Evolutionary conservation across 1,140 invertebrate species (phyloP), one percentile per base, ranked within the genome.

Genomic region (Lordiphosa collinella): DNA sequence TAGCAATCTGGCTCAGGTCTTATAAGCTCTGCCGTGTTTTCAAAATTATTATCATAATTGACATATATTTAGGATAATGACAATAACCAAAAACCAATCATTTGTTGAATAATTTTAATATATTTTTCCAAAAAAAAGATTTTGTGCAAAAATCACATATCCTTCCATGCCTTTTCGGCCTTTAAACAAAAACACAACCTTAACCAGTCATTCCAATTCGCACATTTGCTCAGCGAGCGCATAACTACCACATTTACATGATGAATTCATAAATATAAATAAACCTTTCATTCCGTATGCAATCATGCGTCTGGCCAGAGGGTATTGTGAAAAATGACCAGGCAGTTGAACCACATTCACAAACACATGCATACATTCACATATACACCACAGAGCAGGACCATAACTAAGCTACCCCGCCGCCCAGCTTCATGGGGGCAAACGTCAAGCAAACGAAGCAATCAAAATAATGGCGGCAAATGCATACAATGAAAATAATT

Each of bases 261-360:
- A 80, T 80, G 76, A 71, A 75, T 82, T 80, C 60, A 79, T 79
- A 79, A 80, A 79, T 80, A 79, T 79, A 80, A 80, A 79, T 72
- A 78, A 79, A 72, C 58, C 67, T 59, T 74, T 74, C 56, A 70
- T 74, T 59, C 38, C 50, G 51, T 59, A 80, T 74, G 69, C 75
- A 79, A 68, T 74, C 75, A 80, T 80, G 69, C 69, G 75, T 74
- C 60, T 51, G 65, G 54, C 51, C 25, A 29, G 25, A 29, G 25
- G 25, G 25, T 29, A 29, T 29, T 56, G 62, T 66, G 47, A 47
- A 59, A 56, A 51, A 56, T 50, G 56, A 38, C 51, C 56, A 31
- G 18, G 13, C 34, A n/a, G 35, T 14, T 11, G 34, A 25, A 41
- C 34, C 9, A 5, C 13, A 52, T 4, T 22, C 61, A 38, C 22